Conservation (phyloP, 2,888 invertebrate genomes). For the Polydrusus tereticollis region DNA sequence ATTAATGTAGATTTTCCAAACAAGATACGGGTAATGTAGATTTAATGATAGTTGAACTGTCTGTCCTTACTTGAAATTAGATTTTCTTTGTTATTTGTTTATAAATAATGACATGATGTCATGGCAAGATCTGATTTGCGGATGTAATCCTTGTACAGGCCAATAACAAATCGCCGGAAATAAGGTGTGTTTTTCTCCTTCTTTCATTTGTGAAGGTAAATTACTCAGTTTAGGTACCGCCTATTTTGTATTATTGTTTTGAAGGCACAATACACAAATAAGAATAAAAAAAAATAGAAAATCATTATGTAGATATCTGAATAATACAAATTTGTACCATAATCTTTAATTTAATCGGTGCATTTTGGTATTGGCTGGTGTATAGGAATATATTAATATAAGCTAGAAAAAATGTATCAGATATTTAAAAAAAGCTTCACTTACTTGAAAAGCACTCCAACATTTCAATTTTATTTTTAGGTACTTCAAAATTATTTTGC, state of each 20-base stretch:
- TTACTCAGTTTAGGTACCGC: conserved; percentile 15
- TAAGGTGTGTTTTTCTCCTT: conserved; percentile 55
- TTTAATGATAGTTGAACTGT: conserved; percentile 38
- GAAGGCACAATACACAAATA: background rate
- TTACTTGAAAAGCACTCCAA: no score
- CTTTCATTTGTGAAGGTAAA: conserved; percentile 38
- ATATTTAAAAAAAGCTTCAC: no score
- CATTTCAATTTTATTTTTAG: no score
- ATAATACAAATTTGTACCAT: no score
- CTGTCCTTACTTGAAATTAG: conserved; percentile 29
- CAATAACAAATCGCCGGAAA: conserved; percentile 60
- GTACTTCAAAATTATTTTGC: no score
- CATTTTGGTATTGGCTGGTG: no score
- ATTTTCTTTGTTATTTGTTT: conserved; percentile 46
- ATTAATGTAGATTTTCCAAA: conserved; percentile 32
- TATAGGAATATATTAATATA: no score
- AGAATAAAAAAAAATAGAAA: background rate
- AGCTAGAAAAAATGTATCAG: no score
- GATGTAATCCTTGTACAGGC: conserved; percentile 54
- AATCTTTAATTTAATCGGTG: no score
- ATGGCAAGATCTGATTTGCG: conserved; percentile 57
- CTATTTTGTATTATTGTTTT: background rate
- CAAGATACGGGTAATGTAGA: conserved; percentile 43
- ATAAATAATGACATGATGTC: conserved; percentile 49
- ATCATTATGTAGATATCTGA: no score